These are phyloP conservation scores for Bombus consobrinus DNA, from an alignment of 1,140 invertebrate genomes.

Conservation along the genomic window DNA sequence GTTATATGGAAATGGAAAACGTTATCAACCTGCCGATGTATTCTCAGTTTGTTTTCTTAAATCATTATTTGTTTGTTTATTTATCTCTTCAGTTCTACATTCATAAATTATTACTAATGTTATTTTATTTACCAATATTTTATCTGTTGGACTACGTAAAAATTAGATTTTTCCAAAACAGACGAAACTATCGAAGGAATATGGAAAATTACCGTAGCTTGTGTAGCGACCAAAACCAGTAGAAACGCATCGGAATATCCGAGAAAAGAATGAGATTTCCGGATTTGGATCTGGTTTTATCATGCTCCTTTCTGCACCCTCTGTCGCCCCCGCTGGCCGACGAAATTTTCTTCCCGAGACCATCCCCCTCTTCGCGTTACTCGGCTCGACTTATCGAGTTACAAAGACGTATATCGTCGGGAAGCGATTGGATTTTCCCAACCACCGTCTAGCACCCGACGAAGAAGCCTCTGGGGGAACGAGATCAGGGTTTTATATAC, in stretches of 20 bases:
- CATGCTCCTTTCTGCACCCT: neutral
- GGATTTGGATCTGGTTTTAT: slow-evolving; percentile 40
- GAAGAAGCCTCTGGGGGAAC: slow-evolving; percentile 60
- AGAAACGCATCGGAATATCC: neutral
- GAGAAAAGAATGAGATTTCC: slow-evolving; percentile 4
- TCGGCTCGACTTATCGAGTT: slow-evolving; percentile 70
- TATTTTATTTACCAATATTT: too few species aligned
- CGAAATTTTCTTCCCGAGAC: slow-evolving; percentile 50
- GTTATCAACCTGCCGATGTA: neutral
- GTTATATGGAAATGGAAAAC: neutral
- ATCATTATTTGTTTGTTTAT: neutral
- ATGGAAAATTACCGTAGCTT: neutral
- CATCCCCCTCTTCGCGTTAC: slow-evolving; percentile 40
- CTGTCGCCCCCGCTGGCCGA: slow-evolving; percentile 4
- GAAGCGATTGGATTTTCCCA: slow-evolving; percentile 73
- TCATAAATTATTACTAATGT: neutral
- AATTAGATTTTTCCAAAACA: neutral
- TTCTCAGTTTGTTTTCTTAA: neutral
- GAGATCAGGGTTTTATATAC: slow-evolving; percentile 61
- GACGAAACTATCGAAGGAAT: neutral
- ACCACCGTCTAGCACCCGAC: slow-evolving; percentile 61
- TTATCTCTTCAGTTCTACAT: neutral
- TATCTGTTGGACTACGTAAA: too few species aligned
- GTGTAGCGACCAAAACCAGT: neutral
- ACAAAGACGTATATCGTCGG: slow-evolving; percentile 71